Evolutionary conservation across 30 jellyfish, hydroid and myxozoan genomes (phyloP).

Genomic region (Hydra vulgaris): DNA sequence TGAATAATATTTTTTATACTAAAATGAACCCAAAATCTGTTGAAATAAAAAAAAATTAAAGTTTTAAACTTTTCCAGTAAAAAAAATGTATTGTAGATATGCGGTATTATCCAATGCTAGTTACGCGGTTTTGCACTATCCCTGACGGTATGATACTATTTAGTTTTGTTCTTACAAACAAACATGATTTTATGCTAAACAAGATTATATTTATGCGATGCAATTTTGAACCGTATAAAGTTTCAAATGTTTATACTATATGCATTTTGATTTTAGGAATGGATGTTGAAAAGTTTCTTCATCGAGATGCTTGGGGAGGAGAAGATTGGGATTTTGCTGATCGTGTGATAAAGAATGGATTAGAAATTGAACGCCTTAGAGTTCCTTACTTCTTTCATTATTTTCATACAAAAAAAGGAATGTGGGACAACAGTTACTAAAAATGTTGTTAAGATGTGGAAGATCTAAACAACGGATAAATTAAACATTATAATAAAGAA

Average conservation of each 20-base stretch:
- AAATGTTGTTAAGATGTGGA: neutral
- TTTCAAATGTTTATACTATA: too few species aligned
- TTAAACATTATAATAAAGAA: too few species aligned
- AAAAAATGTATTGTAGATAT: too few species aligned
- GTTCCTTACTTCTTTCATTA: constrained; percentile 68
- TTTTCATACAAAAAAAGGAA: constrained; percentile 70
- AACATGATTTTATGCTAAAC: neutral
- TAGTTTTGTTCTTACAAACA: too few species aligned
- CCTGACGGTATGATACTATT: too few species aligned
- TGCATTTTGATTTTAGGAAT: constrained; percentile 33
- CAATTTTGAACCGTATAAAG: neutral
- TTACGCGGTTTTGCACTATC: too few species aligned
- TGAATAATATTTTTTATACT: too few species aligned
- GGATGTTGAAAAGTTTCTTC: constrained; percentile 58
- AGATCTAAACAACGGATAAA: neutral
- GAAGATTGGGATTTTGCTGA: constrained; percentile 86
- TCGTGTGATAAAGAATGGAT: constrained; percentile 55
- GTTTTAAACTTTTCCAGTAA: too few species aligned
- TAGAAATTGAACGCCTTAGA: constrained; percentile 58
- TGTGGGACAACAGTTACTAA: constrained; percentile 55
- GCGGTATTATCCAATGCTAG: too few species aligned
- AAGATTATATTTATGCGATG: neutral
- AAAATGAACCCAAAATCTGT: too few species aligned
- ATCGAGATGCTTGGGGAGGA: constrained; percentile 77
- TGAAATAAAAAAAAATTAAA: too few species aligned